phyloP scores from a whole-genome alignment of 2,797 vertebrate species.

The Amblyraja radiata region DNA sequence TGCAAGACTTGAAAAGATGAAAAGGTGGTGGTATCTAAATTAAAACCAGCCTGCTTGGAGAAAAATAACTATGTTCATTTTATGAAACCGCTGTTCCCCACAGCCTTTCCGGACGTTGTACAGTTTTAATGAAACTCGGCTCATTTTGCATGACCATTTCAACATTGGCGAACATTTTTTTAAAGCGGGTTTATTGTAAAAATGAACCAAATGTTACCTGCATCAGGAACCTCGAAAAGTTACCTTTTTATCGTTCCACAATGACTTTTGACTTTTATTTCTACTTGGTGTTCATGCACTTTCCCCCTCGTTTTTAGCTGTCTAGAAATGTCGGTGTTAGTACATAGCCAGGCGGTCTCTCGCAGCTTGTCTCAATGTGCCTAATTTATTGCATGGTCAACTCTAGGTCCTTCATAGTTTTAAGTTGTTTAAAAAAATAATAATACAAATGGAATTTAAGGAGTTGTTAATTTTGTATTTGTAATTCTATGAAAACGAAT shows the following conservation, averaged over 20 bases:
- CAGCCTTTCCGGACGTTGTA: not conserved
- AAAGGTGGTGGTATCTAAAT: not conserved
- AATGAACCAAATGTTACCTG: slow-evolving; percentile 37
- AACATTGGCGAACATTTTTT: not conserved
- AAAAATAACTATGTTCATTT: not conserved
- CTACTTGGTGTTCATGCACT: slow-evolving; percentile 71
- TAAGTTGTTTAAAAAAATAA: slow-evolving; percentile 64
- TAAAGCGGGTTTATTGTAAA: slow-evolving; percentile 30
- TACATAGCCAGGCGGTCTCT: slow-evolving; percentile 59
- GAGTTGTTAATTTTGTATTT: slow-evolving; percentile 70
- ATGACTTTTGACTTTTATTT: slow-evolving; percentile 47
- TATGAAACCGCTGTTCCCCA: not conserved
- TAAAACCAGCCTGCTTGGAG: not conserved
- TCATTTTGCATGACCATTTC: not conserved
- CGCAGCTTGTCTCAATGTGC: slow-evolving; percentile 62
- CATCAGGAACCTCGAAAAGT: slow-evolving; percentile 30
- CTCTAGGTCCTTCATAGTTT: slow-evolving; percentile 60
- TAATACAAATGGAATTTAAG: slow-evolving; percentile 56
- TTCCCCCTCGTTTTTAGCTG: slow-evolving; percentile 50
- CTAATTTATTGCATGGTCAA: slow-evolving; percentile 87
- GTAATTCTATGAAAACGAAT: slow-evolving; percentile 61
- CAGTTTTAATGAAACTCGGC: slow-evolving; percentile 5
- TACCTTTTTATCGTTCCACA: slow-evolving; percentile 12
- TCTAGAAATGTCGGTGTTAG: slow-evolving; percentile 34
- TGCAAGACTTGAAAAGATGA: not conserved